These are phyloP conservation scores for Vulpes lagopus DNA, from an alignment of 2,113 vertebrate species.

Conservation along the genomic window DNA sequence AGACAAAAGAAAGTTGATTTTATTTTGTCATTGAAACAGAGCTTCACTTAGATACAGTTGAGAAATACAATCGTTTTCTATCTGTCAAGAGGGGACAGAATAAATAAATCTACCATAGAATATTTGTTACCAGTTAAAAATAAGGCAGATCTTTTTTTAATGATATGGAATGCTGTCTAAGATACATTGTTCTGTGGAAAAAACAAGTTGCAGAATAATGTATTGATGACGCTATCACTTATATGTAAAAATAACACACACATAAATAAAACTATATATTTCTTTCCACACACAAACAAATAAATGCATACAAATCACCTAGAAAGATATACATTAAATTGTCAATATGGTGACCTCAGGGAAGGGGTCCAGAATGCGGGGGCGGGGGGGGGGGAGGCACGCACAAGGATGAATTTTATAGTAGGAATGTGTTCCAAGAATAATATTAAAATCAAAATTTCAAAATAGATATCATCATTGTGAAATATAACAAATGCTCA, in stretches of 20 bases:
- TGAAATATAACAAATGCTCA: neutral
- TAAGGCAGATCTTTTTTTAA: neutral
- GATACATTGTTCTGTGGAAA: neutral
- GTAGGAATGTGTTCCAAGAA: neutral
- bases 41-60: neutral
- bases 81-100: neutral
- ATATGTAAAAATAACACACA: neutral
- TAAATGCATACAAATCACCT: neutral
- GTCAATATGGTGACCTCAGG: neutral
- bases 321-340: neutral
- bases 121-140: neutral
- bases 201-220: neutral
- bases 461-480: neutral
- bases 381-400: accelerated
- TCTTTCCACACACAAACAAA: neutral
- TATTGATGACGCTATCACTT: neutral
- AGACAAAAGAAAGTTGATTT: neutral
- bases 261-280: neutral
- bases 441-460: neutral
- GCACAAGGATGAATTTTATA: neutral
- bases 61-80: neutral
- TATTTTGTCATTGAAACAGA: neutral
- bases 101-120: neutral
- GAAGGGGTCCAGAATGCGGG: neutral
- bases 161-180: neutral